Evolutionary conservation across 1,140 invertebrate species (phyloP), one percentile per base, ranked within the genome.

Genomic region (Aphelenchoides avenae): DNA sequence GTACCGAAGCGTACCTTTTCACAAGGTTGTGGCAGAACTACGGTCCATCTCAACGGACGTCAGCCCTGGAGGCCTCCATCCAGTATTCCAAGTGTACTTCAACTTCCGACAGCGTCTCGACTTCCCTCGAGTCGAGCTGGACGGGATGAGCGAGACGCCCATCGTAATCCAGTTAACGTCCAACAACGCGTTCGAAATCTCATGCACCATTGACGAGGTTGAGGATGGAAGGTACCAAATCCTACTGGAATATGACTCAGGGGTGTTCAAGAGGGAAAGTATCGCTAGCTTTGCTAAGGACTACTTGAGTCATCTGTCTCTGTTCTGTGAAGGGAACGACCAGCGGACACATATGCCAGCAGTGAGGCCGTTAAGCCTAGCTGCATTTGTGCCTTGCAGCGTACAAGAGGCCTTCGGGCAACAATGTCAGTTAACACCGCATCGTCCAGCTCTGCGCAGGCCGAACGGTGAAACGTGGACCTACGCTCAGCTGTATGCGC

Each of bases 101-200:
- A 73, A 73, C 30, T 73, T 61, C 41, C 53, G 70, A 9, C 71
- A 73, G 24, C 50, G 53, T 18, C 49, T 73, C n/a, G 70, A 73
- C 22, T 75, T 64, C 48, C 71, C 70, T 5, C 29, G 13, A 2
- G 57, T 73, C 6, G 29, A 64, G 6, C 47, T 74, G 13, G 58
- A 49, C n/a, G 41, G 26, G 2, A 52, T 52, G 7, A 31, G 52
- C 0, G 26, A 13, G 13, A n/a, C 33, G 13, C 48, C 40, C 18
- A 52, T 37, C 13, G 47, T 71, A n/a, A 46, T 47, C 13, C 70
- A 73, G 42, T 7, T 72, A 4, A 66, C 71, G 2, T 53, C 55
- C 13, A 75, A 71, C 33, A 59, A 47, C 3, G 47, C 66, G 6
- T 73, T 73, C 26, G 39, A 64, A 9, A 50, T 74, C 13, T 64